Conservation (phyloP, 2,888 invertebrate genomes). For the Parascotia fuliginaria region DNA sequence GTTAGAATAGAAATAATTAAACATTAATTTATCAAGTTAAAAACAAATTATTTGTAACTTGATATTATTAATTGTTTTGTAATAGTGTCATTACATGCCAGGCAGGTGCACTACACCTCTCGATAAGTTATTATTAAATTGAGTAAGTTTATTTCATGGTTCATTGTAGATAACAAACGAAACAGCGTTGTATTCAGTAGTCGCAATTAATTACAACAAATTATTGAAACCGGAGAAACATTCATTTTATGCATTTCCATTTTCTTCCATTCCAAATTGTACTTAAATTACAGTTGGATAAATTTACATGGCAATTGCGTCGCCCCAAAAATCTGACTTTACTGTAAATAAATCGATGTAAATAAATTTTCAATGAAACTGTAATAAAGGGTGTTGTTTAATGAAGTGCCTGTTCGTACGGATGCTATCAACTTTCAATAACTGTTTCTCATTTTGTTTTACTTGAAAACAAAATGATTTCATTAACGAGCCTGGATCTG, state of each 20-base stretch:
- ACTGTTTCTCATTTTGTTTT: conserved; percentile 54
- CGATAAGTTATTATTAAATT: background rate
- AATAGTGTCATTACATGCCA: too few species aligned
- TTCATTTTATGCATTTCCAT: conserved; percentile 16
- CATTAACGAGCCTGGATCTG: conserved; percentile 52
- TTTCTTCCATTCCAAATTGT: conserved; percentile 19
- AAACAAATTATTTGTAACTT: too few species aligned
- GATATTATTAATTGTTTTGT: too few species aligned
- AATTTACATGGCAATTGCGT: conserved; percentile 36
- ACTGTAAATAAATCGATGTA: conserved; percentile 41
- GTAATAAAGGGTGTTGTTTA: conserved; percentile 44
- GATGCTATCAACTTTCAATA: conserved; percentile 51
- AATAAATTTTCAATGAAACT: conserved; percentile 40
- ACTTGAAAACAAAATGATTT: conserved; percentile 59
- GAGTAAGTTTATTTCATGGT: background rate
- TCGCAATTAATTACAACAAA: conserved; percentile 10
- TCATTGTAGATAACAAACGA: background rate
- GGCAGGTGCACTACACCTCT: background rate
- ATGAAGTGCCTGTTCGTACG: conserved; percentile 41
- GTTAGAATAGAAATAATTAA: too few species aligned
- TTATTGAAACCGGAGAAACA: background rate
- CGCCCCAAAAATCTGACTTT: conserved; percentile 35
- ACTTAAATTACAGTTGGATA: conserved; percentile 32
- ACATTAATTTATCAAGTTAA: too few species aligned
- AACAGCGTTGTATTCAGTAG: background rate